Conservation (phyloP, 2,888 invertebrate species). For the Drosophila silvestris region DNA sequence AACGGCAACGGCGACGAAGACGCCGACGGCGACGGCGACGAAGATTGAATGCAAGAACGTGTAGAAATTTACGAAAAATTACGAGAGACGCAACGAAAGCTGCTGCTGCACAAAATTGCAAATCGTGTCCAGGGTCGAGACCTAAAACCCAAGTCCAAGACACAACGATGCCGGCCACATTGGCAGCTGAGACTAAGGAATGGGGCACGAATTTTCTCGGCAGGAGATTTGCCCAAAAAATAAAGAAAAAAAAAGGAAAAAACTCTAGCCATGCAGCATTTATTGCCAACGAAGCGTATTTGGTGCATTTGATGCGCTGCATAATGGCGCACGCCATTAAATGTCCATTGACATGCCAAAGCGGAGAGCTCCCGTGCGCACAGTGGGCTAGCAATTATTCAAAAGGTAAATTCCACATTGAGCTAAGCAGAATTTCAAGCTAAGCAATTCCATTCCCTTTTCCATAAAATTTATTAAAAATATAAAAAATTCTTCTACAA, state of each 20-base stretch:
- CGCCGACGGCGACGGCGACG: conserved; percentile 53
- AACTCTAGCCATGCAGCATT: conserved; percentile 76
- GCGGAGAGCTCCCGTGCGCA: conserved; percentile 33
- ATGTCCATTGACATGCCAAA: conserved; percentile 82
- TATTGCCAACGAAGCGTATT: conserved; percentile 82
- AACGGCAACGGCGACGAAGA: neutral
- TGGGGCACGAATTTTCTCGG: conserved; percentile 15
- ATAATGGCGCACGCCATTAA: conserved; percentile 82
- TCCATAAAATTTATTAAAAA: neutral
- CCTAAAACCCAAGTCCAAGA: conserved; percentile 40
- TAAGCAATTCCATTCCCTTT: accelerated
- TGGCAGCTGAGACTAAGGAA: conserved; percentile 57
- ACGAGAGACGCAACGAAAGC: conserved; percentile 65
- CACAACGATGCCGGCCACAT: conserved; percentile 20
- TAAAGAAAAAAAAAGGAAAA: neutral
- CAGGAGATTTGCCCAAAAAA: conserved; percentile 26
- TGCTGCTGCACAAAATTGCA: conserved; percentile 77
- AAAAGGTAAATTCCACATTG: too few relatives aligned
- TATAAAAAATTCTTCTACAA: too few relatives aligned
- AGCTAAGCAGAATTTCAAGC: neutral
- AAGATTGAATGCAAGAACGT: conserved; percentile 82
- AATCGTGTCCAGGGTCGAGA: conserved; percentile 70
- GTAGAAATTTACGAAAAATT: conserved; percentile 82
- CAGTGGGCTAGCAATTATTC: conserved; percentile 41
- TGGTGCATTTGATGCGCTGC: conserved; percentile 83